Percentiles rank a stretch among this genome's conserved stretches.
Evolutionary conservation across 2,113 vertebrate genomes (phyloP).

Genomic region (Chaenogobius annularis): DNA sequence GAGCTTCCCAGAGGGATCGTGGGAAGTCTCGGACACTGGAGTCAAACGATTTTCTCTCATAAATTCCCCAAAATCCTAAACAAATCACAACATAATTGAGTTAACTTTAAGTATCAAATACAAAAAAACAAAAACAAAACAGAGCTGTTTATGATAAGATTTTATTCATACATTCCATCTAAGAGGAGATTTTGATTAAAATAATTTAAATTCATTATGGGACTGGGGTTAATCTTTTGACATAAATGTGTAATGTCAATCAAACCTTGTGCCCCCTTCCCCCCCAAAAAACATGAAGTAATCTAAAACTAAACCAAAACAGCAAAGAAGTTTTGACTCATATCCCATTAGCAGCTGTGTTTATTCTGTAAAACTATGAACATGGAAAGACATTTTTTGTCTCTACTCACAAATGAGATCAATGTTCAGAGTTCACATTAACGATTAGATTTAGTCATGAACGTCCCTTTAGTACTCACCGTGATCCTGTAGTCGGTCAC

Average conservation of each 20-base stretch:
- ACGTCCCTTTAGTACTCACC: constrained; percentile 67
- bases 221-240: background rate
- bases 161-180: too few relatives aligned
- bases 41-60: constrained; percentile 98
- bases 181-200: too few relatives aligned
- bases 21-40: constrained; percentile 87
- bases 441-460: background rate
- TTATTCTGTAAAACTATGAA: too few relatives aligned
- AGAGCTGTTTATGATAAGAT: too few relatives aligned
- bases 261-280: too few relatives aligned
- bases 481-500: constrained; percentile 99
- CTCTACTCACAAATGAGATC: too few relatives aligned
- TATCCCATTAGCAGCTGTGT: too few relatives aligned
- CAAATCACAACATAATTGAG: constrained; percentile 27
- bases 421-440: background rate
- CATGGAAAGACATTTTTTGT: too few relatives aligned
- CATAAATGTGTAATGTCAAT: background rate
- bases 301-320: background rate
- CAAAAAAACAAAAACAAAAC: background rate
- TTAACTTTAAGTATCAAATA: background rate
- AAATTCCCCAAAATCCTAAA: constrained; percentile 98
- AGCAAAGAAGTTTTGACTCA: too few relatives aligned
- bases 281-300: background rate
- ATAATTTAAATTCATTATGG: background rate
- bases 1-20: constrained; percentile 82